Conservation (phyloP, 2,113 vertebrate species). For the Thalassoma bifasciatum region DNA sequence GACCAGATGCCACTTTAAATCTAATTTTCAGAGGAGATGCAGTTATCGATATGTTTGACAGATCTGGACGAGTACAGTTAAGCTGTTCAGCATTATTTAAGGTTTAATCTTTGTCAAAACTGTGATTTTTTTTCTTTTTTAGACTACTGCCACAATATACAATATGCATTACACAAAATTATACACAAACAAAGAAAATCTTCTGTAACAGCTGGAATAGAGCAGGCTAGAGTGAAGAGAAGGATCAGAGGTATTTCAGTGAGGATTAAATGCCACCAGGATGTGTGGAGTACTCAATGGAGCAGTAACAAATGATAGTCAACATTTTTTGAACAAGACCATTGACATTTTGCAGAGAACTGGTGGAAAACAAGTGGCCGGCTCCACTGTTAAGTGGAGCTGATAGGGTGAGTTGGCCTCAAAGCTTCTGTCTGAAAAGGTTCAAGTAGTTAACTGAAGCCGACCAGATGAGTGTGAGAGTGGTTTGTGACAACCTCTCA, state of each 20-base stretch:
- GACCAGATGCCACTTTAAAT: no score
- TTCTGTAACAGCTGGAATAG: background rate
- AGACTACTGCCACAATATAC: background rate
- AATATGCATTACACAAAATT: background rate
- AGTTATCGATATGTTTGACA: no score
- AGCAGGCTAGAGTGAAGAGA: background rate
- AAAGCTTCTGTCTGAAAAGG: background rate
- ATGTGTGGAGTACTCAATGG: background rate
- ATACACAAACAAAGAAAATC: background rate
- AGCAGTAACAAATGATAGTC: constrained; percentile 17
- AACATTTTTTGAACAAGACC: background rate
- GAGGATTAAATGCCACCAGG: constrained; percentile 20
- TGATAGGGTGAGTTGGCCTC: no score
- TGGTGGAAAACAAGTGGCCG: no score
- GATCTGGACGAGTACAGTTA: no score
- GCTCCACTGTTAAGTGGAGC: background rate
- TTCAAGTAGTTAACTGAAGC: background rate
- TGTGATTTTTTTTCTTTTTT: no score
- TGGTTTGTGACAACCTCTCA: background rate
- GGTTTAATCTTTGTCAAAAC: no score
- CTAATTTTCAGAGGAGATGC: no score
- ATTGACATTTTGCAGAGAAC: constrained; percentile 26
- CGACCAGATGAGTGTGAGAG: background rate
- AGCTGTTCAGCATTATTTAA: no score
- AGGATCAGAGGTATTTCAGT: background rate